Conservation (phyloP, 2,888 invertebrate species). For the Callimorpha dominula region DNA sequence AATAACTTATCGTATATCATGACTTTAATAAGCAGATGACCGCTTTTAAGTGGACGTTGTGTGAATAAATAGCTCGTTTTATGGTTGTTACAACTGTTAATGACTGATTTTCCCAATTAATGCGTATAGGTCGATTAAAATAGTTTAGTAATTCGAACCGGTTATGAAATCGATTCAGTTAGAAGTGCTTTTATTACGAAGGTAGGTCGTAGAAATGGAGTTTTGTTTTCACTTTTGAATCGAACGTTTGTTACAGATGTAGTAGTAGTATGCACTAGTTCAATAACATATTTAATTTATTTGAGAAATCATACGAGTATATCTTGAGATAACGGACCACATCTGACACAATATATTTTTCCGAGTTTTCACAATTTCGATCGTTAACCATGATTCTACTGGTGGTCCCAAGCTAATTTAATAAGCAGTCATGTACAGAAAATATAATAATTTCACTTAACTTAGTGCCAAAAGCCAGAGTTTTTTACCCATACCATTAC, state of each 20-base stretch:
- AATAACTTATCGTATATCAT: constrained; percentile 13
- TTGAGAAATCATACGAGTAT: neutral
- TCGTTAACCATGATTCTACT: no score
- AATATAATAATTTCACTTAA: no score
- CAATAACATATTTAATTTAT: neutral
- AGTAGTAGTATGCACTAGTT: neutral
- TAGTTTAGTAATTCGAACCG: constrained; percentile 23
- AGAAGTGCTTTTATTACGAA: constrained; percentile 17
- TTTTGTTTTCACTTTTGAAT: constrained; percentile 28
- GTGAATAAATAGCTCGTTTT: constrained; percentile 25
- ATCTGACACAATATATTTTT: neutral
- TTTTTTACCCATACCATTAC: no score
- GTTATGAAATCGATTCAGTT: constrained; percentile 29
- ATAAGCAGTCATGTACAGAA: no score
- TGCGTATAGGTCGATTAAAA: constrained; percentile 18
- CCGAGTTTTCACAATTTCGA: no score
- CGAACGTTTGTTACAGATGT: neutral
- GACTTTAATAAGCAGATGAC: constrained; percentile 11
- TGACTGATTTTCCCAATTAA: constrained; percentile 8
- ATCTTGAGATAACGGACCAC: neutral
- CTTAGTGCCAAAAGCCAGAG: no score
- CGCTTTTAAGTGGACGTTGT: constrained; percentile 9
- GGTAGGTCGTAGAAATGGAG: constrained; percentile 23
- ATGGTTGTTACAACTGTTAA: constrained; percentile 17
- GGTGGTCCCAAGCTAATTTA: no score